Base-by-base conservation (phyloP, 2,888 invertebrate species). In the Gasteruption jaculator region DNA sequence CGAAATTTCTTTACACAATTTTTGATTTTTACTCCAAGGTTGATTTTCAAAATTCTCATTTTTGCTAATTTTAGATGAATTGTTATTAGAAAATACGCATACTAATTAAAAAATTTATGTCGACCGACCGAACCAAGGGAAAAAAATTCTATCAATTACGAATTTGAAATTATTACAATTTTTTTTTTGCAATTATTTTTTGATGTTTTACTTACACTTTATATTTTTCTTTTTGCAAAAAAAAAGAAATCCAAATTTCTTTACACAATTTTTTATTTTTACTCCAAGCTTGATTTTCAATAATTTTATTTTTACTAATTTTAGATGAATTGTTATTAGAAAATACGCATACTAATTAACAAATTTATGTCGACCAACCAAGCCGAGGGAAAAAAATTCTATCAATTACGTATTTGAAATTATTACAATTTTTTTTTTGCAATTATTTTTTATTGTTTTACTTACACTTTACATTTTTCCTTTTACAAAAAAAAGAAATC, bases 211-310 rank as follows among this genome's bases (percentile, higher is more conserved):
- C 15, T 32, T 8, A n/a, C n/a, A 15, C 6, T n/a, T 8, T 19
- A 12, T 12, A 26, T 16, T 6, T 11, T 6, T 7, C 25, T 35
- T 24, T 11, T 37, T 8, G 24, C 16, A 14, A 24, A 36, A 27
- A 41, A 27, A n/a, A 8, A 14, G 3, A 14, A n/a, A 22, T 26
- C 11, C 18, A 38, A 38, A 30, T 22, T 12, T n/a, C n/a, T n/a
- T n/a, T n/a, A n/a, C n/a, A n/a, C n/a, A n/a, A n/a, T n/a, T n/a
- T n/a, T n/a, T n/a, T n/a, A n/a, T n/a, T n/a, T n/a, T n/a, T n/a
- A n/a, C n/a, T n/a, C n/a, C n/a, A n/a, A n/a, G n/a, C n/a, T n/a
- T n/a, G n/a, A n/a, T n/a, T n/a, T n/a, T n/a, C n/a, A 10, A 29
- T 29, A 8, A 7, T 11, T 29, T 8, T 16, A 29, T 29, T 29